Base-by-base conservation (phyloP, 2,888 invertebrate species). In the Timandra comae region DNA sequence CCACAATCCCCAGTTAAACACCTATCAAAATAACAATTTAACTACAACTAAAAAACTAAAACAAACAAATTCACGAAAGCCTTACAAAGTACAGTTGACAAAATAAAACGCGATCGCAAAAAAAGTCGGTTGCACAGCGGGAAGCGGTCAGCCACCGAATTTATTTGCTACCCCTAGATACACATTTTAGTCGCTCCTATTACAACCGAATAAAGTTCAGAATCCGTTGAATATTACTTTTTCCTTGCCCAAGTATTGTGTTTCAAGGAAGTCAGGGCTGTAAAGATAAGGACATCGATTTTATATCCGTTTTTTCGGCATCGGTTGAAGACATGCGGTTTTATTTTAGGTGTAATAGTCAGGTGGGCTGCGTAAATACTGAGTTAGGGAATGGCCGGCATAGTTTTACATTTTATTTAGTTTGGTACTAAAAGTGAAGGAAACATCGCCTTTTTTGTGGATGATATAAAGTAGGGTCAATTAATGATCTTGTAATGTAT, bases 91-190 rank as follows among this genome's bases (percentile, higher is more conserved):
- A 57, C 51, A 52, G 55, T 54, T 43, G 33, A 43, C 50, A 36
- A 51, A 57, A 63, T 54, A 58, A 63, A 61, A 47, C 30, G 45
- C 55, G 35, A 43, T 36, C 29, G 42, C 41, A 42, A 48, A 48
- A 61, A 63, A 61, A 57, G 52, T 12, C 47, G 35, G 35, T 36
- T 49, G 27, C 41, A 34, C 39, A 46, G 41, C 63, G 61, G 70
- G 70, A 71, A 67, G 71, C 56, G 72, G 72, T 69, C 72, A 69
- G 59, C 62, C 66, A 50, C 56, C 63, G 64, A 73, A 74, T 73
- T 72, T 74, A 74, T 72, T 71, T 49, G 66, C 62, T 36, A 52
- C 47, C 58, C 38, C 42, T 63, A 53, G 38, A 33, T 30, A 35
- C 4, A 16, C 25, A 27, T 35, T 33, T 29, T 29, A 37, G 30